phyloP scores from a whole-genome alignment of 2,888 invertebrate species.

The Spodoptera littoralis region DNA sequence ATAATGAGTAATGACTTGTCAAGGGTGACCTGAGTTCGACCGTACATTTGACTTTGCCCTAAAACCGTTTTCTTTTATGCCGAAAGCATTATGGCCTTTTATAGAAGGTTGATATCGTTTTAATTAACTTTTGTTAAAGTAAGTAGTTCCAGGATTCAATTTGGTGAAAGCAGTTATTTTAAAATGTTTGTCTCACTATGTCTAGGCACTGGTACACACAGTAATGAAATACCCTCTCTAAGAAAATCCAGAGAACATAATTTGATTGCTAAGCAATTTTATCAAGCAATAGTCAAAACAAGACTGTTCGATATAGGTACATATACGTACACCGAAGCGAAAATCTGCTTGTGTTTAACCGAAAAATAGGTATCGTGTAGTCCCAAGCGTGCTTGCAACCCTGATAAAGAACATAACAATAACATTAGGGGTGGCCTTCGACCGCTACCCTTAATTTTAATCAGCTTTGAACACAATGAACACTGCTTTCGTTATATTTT shows the following conservation, averaged over 20 bases:
- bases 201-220: too few relatives aligned
- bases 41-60: slow-evolving; percentile 34
- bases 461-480: slow-evolving; percentile 48
- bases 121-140: slow-evolving; percentile 16
- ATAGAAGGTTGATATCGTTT: slow-evolving; percentile 17
- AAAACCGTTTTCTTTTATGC: slow-evolving; percentile 30
- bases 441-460: slow-evolving; percentile 49
- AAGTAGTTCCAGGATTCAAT: neutral
- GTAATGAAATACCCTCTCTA: too few relatives aligned
- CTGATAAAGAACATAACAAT: slow-evolving; percentile 49
- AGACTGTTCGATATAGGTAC: too few relatives aligned
- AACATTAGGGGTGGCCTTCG: slow-evolving; percentile 42
- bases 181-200: neutral
- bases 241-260: too few relatives aligned
- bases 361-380: slow-evolving; percentile 44
- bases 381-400: slow-evolving; percentile 37
- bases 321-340: too few relatives aligned
- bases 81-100: slow-evolving; percentile 30
- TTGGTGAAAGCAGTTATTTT: slow-evolving; percentile 6
- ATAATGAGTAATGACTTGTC: slow-evolving; percentile 52
- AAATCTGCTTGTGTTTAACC: slow-evolving; percentile 4
- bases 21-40: slow-evolving; percentile 50
- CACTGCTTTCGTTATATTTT: slow-evolving; percentile 40
- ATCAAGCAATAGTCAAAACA: too few relatives aligned
- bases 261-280: too few relatives aligned